Percentiles rank a stretch among this genome's conserved stretches.
phyloP scores from a whole-genome alignment of 2,888 invertebrate species.

The Piscicola geometra region DNA sequence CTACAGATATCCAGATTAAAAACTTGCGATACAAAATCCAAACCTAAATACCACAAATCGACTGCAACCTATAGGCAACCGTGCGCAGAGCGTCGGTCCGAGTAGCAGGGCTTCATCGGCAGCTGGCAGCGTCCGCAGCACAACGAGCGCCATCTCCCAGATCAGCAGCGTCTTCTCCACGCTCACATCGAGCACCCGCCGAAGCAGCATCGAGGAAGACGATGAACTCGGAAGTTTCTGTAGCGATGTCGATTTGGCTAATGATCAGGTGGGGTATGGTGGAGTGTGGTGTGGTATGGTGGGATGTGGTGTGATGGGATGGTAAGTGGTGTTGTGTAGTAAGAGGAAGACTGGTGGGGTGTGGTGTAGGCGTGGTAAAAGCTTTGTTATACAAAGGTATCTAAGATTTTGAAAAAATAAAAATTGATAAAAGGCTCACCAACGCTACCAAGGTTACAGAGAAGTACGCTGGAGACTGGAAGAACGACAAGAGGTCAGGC shows the following conservation, averaged over 20 bases:
- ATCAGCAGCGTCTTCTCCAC: conserved; percentile 70
- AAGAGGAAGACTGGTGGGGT: too few relatives aligned
- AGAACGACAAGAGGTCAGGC: conserved; percentile 94
- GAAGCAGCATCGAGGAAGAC: conserved; percentile 45
- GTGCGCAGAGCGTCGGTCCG: conserved; percentile 64
- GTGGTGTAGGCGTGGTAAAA: too few relatives aligned
- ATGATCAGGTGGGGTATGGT: conserved; percentile 59
- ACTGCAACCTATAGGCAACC: neutral
- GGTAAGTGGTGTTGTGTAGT: too few relatives aligned
- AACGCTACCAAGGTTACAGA: conserved; percentile 82
- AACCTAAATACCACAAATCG: too few relatives aligned
- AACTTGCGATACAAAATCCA: too few relatives aligned
- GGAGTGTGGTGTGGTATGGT: too few relatives aligned
- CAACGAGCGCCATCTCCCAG: conserved; percentile 56
- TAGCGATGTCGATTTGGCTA: conserved; percentile 75
- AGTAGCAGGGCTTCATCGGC: conserved; percentile 45
- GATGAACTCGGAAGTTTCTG: conserved; percentile 55
- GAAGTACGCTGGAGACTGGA: conserved; percentile 99
- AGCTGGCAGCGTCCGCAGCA: conserved; percentile 74
- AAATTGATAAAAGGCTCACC: too few relatives aligned
- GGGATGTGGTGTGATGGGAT: too few relatives aligned
- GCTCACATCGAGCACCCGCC: conserved; percentile 59
- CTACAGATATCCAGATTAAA: too few relatives aligned
- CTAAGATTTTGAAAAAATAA: too few relatives aligned
- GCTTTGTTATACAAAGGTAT: too few relatives aligned